These are phyloP conservation scores for Thunnus albacares DNA, from an alignment of 2,797 vertebrate species.

Conservation along the genomic window DNA sequence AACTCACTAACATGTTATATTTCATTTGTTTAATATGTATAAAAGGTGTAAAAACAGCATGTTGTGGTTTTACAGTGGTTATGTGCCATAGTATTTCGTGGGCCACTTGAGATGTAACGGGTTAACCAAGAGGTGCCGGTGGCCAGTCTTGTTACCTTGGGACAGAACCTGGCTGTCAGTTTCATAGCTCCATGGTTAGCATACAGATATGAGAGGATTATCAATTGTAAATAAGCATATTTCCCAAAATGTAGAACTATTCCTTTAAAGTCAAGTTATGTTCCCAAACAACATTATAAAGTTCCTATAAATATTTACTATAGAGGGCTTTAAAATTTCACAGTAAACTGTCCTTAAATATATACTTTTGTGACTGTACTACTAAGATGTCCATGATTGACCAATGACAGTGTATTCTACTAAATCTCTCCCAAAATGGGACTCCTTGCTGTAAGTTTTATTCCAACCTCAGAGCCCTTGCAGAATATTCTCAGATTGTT, in stretches of 20 bases:
- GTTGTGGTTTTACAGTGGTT: neutral
- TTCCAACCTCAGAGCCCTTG: neutral
- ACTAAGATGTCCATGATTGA: constrained; percentile 1
- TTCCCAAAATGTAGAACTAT: neutral
- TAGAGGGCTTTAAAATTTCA: neutral
- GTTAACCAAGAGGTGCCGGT: too few species aligned
- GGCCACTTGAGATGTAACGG: too few species aligned
- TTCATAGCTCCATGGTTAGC: neutral
- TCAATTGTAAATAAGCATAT: neutral
- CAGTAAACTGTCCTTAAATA: neutral
- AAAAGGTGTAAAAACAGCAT: too few species aligned
- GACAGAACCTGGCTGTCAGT: too few species aligned
- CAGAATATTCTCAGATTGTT: neutral
- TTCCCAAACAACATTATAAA: neutral
- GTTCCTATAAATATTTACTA: neutral
- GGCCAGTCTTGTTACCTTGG: too few species aligned
- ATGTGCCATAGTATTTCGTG: neutral
- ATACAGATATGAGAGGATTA: neutral
- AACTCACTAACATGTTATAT: neutral
- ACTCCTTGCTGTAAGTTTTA: neutral
- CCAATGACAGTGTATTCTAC: neutral
- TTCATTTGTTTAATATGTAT: neutral
- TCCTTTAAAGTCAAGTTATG: neutral
- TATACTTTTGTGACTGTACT: neutral
- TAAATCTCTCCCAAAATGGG: neutral